phyloP scores from a whole-genome alignment of 92 coral and sea anemone species.

The Paramuricea clavata region DNA sequence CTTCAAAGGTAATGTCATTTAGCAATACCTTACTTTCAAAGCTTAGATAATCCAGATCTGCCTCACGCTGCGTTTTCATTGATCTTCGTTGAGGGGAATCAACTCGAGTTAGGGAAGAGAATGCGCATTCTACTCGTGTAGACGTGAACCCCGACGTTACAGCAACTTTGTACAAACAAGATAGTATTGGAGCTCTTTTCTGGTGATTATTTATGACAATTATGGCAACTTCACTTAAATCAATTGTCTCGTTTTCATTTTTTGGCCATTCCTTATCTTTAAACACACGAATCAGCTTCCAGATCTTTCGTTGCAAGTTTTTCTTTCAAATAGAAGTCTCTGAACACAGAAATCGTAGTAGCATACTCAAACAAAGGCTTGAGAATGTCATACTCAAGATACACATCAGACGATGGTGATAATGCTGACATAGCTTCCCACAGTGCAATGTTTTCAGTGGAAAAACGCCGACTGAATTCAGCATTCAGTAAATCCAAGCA shows the following conservation, averaged over 20 bases:
- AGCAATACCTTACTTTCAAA: slow-evolving; percentile 30
- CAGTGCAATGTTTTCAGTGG: too few relatives aligned
- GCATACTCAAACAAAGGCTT: slow-evolving; percentile 27
- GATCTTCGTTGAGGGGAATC: slow-evolving; percentile 41
- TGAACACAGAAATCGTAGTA: slow-evolving; percentile 21
- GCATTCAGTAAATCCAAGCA: slow-evolving; percentile 35
- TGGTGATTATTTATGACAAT: too few relatives aligned
- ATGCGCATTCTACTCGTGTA: slow-evolving; percentile 28
- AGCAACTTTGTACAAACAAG: slow-evolving; percentile 28
- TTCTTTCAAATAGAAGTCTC: slow-evolving; percentile 27
- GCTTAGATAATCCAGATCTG: slow-evolving; percentile 30
- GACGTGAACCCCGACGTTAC: slow-evolving; percentile 27
- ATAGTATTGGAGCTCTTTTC: slow-evolving; percentile 41
- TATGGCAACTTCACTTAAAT: too few relatives aligned
- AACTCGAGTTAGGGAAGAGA: slow-evolving; percentile 13
- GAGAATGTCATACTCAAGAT: slow-evolving; percentile 27
- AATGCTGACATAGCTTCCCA: slow-evolving; percentile 15
- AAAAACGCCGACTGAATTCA: slow-evolving; percentile 12
- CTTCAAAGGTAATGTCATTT: slow-evolving; percentile 34
- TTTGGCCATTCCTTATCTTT: too few relatives aligned
- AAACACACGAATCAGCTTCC: slow-evolving; percentile 38
- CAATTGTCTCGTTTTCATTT: too few relatives aligned
- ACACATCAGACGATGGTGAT: slow-evolving; percentile 34
- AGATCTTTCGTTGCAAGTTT: slow-evolving; percentile 9
- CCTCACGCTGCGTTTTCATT: slow-evolving; percentile 30